phyloP scores from a whole-genome alignment of 37 sponge, comb jelly and placozoan species.

The Axinella damicornis region DNA sequence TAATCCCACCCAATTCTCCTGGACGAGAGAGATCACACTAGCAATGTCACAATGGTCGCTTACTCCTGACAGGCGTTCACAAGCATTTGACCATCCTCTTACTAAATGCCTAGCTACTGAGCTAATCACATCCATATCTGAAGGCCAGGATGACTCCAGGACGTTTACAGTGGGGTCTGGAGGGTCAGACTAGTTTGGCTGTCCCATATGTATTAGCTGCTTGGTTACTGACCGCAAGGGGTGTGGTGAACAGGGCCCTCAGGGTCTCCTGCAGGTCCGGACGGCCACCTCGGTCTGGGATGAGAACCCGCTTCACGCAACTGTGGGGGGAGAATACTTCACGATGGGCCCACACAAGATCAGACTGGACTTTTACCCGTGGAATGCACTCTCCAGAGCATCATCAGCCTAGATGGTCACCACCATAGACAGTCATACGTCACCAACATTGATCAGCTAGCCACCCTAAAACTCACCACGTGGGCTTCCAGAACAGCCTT shows the following conservation, averaged over 20 bases:
- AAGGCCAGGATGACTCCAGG: too few relatives aligned
- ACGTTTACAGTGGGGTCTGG: too few relatives aligned
- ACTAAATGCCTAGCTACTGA: too few relatives aligned
- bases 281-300: constrained; percentile 39
- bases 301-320: constrained; percentile 54
- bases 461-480: constrained; percentile 7
- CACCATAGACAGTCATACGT: too few relatives aligned
- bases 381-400: constrained; percentile 51
- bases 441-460: too few relatives aligned
- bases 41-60: too few relatives aligned
- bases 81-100: neutral
- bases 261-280: constrained; percentile 39
- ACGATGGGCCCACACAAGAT: neutral
- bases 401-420: constrained; percentile 35
- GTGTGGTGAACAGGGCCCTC: constrained; percentile 43
- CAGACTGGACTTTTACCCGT: constrained; percentile 40
- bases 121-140: too few relatives aligned
- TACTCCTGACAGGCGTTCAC: neutral
- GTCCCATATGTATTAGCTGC: neutral
- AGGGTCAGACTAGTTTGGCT: neutral
- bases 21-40: neutral
- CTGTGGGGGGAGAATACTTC: constrained; percentile 2
- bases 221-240: constrained; percentile 42
- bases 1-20: constrained; percentile 15
- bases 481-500: constrained; percentile 12